Evolutionary conservation across 2,888 invertebrate species (phyloP).

Genomic region (Lasiommata megera): DNA sequence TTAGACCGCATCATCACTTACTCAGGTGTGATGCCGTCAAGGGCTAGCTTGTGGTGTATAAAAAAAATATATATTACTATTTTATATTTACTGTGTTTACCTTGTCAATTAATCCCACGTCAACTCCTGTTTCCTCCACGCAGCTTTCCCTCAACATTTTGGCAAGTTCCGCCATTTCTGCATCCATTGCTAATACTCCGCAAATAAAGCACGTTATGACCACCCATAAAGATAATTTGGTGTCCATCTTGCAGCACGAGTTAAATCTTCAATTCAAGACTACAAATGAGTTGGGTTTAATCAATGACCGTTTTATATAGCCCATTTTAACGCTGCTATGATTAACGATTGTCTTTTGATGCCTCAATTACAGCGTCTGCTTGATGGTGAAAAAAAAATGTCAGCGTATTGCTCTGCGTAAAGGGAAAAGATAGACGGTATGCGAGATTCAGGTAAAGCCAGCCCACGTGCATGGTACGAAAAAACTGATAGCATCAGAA

Average conservation of each 20-base stretch:
- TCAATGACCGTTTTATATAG: slow-evolving; percentile 40
- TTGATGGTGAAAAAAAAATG: slow-evolving; percentile 43
- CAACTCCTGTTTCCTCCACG: slow-evolving; percentile 58
- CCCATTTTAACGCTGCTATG: slow-evolving; percentile 37
- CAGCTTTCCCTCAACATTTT: slow-evolving; percentile 64
- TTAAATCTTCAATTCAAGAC: not conserved
- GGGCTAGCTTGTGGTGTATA: too few relatives aligned
- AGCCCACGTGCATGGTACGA: too few relatives aligned
- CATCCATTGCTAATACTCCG: slow-evolving; percentile 45
- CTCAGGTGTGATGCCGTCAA: too few relatives aligned
- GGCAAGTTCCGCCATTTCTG: slow-evolving; percentile 67
- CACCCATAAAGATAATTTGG: slow-evolving; percentile 19
- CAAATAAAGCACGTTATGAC: slow-evolving; percentile 28
- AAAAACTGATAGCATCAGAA: too few relatives aligned
- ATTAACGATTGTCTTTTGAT: slow-evolving; percentile 27
- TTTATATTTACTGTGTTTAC: not conserved
- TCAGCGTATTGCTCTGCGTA: not conserved
- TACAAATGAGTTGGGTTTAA: slow-evolving; percentile 5
- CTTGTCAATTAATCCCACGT: slow-evolving; percentile 49
- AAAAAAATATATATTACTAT: too few relatives aligned
- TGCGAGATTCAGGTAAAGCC: not conserved
- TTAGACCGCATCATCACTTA: too few relatives aligned
- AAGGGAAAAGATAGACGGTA: not conserved
- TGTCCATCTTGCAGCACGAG: slow-evolving; percentile 14
- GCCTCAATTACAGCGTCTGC: slow-evolving; percentile 44